A percentile compares a stretch with the other conserved stretches of the same genome.
Evolutionary conservation across 2,888 invertebrate genomes (phyloP).

Genomic region (Hermaeophaga mercurialis): DNA sequence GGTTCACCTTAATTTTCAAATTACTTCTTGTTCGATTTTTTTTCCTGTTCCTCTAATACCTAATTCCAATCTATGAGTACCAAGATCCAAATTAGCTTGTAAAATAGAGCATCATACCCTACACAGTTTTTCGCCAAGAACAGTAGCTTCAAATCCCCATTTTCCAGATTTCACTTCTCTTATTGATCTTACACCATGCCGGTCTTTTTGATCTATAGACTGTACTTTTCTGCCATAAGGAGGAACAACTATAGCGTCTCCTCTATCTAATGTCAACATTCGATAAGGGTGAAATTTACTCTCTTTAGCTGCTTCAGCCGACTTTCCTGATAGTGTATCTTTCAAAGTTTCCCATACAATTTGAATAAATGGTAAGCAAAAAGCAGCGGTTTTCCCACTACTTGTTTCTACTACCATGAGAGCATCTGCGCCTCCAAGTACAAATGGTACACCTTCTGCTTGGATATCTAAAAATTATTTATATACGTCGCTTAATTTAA

Average conservation of each 20-base stretch:
- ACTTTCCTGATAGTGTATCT: conserved; percentile 82
- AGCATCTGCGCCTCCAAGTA: conserved; percentile 98
- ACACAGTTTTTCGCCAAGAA: conserved; percentile 96
- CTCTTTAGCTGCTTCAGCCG: conserved; percentile 49
- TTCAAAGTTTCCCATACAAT: conserved; percentile 97
- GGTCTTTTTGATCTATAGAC: conserved; percentile 86
- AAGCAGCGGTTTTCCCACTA: conserved; percentile 98
- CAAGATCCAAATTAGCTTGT: conserved; percentile 85
- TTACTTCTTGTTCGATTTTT: conserved; percentile 89
- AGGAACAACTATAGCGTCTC: conserved; percentile 84
- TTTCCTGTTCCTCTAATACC: conserved; percentile 99
- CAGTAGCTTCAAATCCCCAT: conserved; percentile 87
- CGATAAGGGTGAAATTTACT: conserved; percentile 71
- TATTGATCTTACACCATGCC: conserved; percentile 93
- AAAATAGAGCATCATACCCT: conserved; percentile 94
- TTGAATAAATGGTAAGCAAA: conserved; percentile 96
- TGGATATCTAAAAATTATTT: too few species aligned
- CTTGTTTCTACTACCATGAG: conserved; percentile 99
- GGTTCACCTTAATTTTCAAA: conserved; percentile 95
- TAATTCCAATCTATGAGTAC: conserved; percentile 86
- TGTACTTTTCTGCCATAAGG: conserved; percentile 94
- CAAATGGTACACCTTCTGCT: conserved; percentile 95
- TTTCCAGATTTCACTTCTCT: conserved; percentile 88
- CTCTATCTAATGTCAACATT: conserved; percentile 88
- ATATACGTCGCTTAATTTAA: too few species aligned